These are phyloP conservation scores for Siphamia tubifer DNA, from an alignment of 2,113 vertebrate species.

Conservation along the genomic window DNA sequence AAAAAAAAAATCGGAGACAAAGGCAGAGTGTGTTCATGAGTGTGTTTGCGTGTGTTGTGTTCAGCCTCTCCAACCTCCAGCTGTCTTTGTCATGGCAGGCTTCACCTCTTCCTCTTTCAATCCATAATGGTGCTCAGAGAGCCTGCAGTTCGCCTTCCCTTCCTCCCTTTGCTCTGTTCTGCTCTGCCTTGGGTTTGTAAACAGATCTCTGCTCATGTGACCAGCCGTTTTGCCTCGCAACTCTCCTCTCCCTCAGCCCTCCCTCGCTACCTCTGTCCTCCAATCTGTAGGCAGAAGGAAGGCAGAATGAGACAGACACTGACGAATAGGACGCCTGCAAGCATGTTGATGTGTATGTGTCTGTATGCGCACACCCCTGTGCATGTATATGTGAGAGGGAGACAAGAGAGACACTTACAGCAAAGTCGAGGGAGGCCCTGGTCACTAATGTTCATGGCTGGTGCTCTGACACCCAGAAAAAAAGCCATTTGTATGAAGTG, in stretches of 20 bases:
- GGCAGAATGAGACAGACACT: conserved; percentile 64
- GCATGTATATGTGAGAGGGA: conserved; percentile 55
- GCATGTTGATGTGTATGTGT: conserved; percentile 52
- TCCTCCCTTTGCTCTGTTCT: conserved; percentile 45
- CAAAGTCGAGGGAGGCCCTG: conserved; percentile 67
- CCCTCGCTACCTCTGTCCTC: conserved; percentile 63
- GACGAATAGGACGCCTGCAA: conserved; percentile 64
- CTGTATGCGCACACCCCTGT: conserved; percentile 40
- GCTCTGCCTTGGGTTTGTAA: conserved; percentile 82
- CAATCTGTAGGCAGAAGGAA: conserved; percentile 72
- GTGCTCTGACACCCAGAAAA: conserved; percentile 74
- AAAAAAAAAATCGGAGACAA: conserved; percentile 61
- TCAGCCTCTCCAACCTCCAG: conserved; percentile 63
- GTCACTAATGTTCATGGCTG: conserved; percentile 48
- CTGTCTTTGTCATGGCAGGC: conserved; percentile 69
- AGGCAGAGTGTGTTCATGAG: conserved; percentile 49
- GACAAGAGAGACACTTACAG: conserved; percentile 62
- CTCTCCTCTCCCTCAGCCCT: conserved; percentile 73
- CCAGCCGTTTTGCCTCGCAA: conserved; percentile 84
- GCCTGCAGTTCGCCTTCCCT: conserved; percentile 31
- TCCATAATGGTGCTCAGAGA: conserved; percentile 55
- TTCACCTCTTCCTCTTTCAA: conserved; percentile 60
- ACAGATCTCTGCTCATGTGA: conserved; percentile 86
- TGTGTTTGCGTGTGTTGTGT: conserved; percentile 52
- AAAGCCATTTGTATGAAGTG: conserved; percentile 39